Evolutionary conservation across 2,888 invertebrate genomes (phyloP), one percentile per base, ranked within the genome.

Genomic region (Mellilla xanthometata): DNA sequence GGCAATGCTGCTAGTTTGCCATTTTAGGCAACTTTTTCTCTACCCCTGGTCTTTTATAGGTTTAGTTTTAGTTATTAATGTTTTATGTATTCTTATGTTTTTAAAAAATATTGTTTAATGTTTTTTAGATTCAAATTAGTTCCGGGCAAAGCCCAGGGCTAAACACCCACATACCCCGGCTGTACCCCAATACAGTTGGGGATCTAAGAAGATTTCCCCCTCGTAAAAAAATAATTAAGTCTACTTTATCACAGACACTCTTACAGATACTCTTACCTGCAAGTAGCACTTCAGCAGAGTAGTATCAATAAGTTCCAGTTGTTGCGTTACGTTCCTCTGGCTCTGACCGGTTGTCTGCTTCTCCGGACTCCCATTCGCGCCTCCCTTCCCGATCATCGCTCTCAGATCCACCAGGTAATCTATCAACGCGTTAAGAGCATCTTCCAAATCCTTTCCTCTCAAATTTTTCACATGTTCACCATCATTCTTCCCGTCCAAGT

Each of bases 281-380:
- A 99, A 91, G 84, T 99, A 99, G 73, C 99, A 99, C 80, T 99
- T 99, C 6, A 99, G 90, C 36, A 99, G 87, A 0, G 99, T 99
- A 0, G 99, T 99, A 75, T 99, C 99, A 48, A 99, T 98, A 41
- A 99, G 95, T 78, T 98, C 97, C 47, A 98, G 45, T 49, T 83
- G 84, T 47, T 88, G 83, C 10, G 74, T 60, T 0, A 81, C 66
- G 43, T 79, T 86, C 42, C 82, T 76, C 46, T 77, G 80, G 31
- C 65, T 65, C n/a, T n/a, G n/a, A n/a, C n/a, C n/a, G n/a, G n/a
- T n/a, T 2, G 59, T 58, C 0, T 49, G 52, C 13, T 62, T 68
- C 0, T 66, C 63, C 2, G 62, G 73, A 47, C 65, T 67, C 0
- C 58, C 55, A 1, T 38, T 35, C 7, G 40, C 35, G 0, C 39